A percentile compares a stretch with the other conserved stretches of the same genome.
These are phyloP conservation scores for Macropis europaea DNA, from an alignment of 2,888 invertebrate genomes.

Conservation along the genomic window DNA sequence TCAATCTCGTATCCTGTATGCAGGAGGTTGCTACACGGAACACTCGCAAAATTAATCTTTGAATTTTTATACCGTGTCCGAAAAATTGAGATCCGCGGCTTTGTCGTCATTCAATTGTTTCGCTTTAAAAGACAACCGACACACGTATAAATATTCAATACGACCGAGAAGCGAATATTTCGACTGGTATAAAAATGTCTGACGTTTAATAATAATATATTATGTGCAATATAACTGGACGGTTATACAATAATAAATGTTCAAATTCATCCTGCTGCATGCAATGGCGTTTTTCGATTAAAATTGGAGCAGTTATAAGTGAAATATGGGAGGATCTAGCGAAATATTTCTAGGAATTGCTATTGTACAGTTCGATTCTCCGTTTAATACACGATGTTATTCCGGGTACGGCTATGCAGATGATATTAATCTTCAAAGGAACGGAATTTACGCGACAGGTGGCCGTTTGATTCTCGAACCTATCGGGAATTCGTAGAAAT, in stretches of 20 bases:
- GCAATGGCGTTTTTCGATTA: no score
- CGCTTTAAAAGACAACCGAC: slow-evolving; percentile 5
- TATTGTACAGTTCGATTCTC: not conserved
- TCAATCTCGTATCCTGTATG: slow-evolving; percentile 6
- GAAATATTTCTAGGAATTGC: not conserved
- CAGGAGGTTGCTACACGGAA: not conserved
- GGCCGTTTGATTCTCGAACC: slow-evolving; percentile 23
- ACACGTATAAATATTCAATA: not conserved
- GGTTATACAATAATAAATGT: no score
- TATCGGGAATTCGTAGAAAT: slow-evolving; percentile 38
- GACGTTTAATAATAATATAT: not conserved
- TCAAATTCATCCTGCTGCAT: no score
- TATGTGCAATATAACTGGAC: no score
- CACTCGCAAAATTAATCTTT: slow-evolving; percentile 13
- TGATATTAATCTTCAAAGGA: slow-evolving; percentile 30
- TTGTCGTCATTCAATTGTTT: not conserved
- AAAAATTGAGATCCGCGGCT: not conserved
- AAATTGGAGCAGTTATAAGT: no score
- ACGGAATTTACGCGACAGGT: slow-evolving; percentile 48
- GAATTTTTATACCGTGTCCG: not conserved
- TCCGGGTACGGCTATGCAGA: not conserved
- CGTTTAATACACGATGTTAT: not conserved
- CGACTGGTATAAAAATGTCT: not conserved
- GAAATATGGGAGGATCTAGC: not conserved
- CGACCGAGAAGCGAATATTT: not conserved